Conservation (phyloP, 2,113 vertebrate species). For the Pseudorasbora parva region DNA sequence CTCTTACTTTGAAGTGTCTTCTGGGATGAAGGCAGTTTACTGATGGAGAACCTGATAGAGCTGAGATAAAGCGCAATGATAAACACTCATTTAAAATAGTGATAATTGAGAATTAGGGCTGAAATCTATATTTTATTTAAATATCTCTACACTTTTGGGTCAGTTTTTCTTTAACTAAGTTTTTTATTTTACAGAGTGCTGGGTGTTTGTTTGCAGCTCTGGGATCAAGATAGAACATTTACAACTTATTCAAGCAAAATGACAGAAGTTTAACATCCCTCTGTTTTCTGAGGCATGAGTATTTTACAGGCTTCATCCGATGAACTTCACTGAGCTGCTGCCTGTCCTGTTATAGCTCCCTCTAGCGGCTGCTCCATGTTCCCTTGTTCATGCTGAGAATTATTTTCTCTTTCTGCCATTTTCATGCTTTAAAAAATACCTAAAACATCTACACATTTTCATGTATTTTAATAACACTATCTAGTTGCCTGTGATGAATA, state of each 20-base stretch:
- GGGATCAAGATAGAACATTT: constrained; percentile 41
- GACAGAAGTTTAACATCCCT: constrained; percentile 46
- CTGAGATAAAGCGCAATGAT: background rate
- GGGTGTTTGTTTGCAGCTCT: constrained; percentile 48
- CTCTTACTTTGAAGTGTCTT: background rate
- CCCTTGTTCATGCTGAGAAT: constrained; percentile 68
- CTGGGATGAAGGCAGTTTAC: background rate
- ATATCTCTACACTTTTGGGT: background rate
- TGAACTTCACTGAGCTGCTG: constrained; percentile 47
- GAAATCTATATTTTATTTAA: background rate
- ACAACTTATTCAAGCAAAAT: constrained; percentile 35
- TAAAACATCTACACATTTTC: constrained; percentile 53
- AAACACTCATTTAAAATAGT: background rate
- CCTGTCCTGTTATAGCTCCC: constrained; percentile 73
- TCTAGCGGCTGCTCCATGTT: constrained; percentile 73
- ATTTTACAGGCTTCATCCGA: constrained; percentile 36
- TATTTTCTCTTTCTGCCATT: constrained; percentile 41
- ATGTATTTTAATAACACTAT: constrained; percentile 33
- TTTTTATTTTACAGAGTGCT: constrained; percentile 53
- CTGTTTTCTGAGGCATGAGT: constrained; percentile 54
- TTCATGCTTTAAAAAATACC: constrained; percentile 44
- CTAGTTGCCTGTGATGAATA: constrained; percentile 42
- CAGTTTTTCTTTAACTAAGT: background rate
- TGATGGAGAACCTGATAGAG: background rate
- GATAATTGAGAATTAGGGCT: background rate